These are phyloP conservation scores for Nothura maculosa DNA, from an alignment of 2,797 vertebrate genomes.

Conservation along the genomic window DNA sequence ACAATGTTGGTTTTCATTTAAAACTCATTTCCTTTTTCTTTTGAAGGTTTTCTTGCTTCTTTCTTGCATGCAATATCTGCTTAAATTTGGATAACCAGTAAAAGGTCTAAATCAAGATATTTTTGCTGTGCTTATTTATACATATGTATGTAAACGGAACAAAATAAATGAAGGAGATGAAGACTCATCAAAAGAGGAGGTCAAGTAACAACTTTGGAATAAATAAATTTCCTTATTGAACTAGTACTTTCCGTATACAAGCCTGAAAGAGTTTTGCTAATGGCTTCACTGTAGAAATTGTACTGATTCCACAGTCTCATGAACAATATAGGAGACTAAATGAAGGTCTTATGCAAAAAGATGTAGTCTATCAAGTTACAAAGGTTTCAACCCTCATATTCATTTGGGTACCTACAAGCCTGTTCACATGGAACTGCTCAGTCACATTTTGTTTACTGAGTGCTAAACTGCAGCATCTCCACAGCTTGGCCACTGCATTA, in stretches of 20 bases:
- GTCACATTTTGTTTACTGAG: constrained; percentile 33
- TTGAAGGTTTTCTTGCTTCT: neutral
- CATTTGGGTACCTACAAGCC: constrained; percentile 26
- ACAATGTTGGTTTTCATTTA: neutral
- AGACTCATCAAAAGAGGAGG: neutral
- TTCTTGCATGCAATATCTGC: neutral
- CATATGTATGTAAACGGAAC: neutral
- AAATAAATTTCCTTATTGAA: neutral
- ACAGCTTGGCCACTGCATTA: constrained; percentile 5
- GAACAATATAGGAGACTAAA: neutral
- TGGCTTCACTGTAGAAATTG: neutral
- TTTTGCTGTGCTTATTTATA: neutral
- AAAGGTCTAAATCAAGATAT: neutral
- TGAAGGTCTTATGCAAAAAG: neutral
- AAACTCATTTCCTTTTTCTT: constrained; percentile 8
- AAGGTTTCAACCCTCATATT: neutral
- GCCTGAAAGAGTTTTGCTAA: constrained; percentile 15
- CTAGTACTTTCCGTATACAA: neutral
- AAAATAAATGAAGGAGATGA: neutral
- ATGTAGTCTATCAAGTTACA: neutral
- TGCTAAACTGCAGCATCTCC: neutral
- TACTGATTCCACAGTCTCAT: neutral
- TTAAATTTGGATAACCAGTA: constrained; percentile 17
- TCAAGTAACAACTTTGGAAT: neutral
- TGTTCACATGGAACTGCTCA: neutral